Conservation (phyloP, 2,113 vertebrate species). For the Chlorodrepanis virens region DNA sequence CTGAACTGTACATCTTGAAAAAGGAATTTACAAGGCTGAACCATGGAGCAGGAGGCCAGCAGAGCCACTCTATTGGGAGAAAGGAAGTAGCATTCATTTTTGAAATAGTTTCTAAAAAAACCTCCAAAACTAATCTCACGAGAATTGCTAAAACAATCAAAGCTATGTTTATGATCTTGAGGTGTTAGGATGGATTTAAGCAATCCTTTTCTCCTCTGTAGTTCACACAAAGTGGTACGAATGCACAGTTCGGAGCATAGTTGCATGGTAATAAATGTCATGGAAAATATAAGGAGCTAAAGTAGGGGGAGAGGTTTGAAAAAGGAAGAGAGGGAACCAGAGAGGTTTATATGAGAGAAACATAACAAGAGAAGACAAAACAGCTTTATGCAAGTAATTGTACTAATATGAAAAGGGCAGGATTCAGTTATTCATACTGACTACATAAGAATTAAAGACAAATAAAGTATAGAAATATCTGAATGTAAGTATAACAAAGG, state of each 20-base stretch:
- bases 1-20: not conserved
- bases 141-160: not conserved
- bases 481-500: not conserved
- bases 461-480: not conserved
- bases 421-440: not conserved
- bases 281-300: not conserved
- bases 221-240: not conserved
- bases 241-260: not conserved
- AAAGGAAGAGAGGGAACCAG: not conserved
- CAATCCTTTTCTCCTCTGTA: not conserved
- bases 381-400: not conserved
- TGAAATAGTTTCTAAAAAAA: not conserved
- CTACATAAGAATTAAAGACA: not conserved
- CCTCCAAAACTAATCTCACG: not conserved
- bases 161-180: not conserved
- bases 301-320: rapidly evolving
- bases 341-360: not conserved
- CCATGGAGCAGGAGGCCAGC: not conserved
- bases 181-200: not conserved
- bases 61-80: not conserved
- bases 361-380: not conserved
- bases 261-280: not conserved
- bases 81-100: not conserved
- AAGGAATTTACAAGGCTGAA: not conserved
- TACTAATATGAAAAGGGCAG: not conserved